Conservation (phyloP, 2,797 vertebrate genomes). For the Oceanodroma leucorhoa region DNA sequence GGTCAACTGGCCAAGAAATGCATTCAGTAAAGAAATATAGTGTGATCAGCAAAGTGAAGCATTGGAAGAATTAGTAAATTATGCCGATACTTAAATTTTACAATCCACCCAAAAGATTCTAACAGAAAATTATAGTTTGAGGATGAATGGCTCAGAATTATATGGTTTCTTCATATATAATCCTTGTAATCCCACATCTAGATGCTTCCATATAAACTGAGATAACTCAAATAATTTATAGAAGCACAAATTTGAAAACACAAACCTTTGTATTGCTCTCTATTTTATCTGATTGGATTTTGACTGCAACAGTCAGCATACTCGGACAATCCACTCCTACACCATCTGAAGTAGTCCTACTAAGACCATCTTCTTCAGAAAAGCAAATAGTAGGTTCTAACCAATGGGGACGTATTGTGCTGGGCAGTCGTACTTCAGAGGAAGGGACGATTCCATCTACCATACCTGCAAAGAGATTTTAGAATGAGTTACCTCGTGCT, state of each 20-base stretch:
- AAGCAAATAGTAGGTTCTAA: constrained; percentile 92
- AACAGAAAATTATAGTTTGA: neutral
- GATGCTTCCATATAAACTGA: neutral
- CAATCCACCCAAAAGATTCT: neutral
- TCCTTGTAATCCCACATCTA: neutral
- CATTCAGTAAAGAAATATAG: neutral
- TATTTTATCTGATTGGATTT: constrained; percentile 89
- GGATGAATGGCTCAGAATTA: neutral
- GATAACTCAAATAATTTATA: neutral
- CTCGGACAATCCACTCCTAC: constrained; percentile 87
- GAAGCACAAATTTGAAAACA: neutral
- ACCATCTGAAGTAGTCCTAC: constrained; percentile 82
- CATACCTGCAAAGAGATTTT: constrained; percentile 75
- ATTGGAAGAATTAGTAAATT: neutral
- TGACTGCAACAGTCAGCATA: constrained; percentile 94
- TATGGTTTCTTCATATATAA: neutral
- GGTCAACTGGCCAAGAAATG: neutral
- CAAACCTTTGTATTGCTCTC: constrained; percentile 93
- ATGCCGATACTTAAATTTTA: neutral
- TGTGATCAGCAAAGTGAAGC: neutral
- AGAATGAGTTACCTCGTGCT: neutral
- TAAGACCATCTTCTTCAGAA: constrained; percentile 84
- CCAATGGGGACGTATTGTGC: constrained; percentile 89
- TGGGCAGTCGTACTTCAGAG: constrained; percentile 86
- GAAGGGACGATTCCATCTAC: constrained; percentile 81